These are phyloP conservation scores for Tychaedon coryphoeus DNA, from an alignment of 2,113 vertebrate genomes.

Conservation along the genomic window DNA sequence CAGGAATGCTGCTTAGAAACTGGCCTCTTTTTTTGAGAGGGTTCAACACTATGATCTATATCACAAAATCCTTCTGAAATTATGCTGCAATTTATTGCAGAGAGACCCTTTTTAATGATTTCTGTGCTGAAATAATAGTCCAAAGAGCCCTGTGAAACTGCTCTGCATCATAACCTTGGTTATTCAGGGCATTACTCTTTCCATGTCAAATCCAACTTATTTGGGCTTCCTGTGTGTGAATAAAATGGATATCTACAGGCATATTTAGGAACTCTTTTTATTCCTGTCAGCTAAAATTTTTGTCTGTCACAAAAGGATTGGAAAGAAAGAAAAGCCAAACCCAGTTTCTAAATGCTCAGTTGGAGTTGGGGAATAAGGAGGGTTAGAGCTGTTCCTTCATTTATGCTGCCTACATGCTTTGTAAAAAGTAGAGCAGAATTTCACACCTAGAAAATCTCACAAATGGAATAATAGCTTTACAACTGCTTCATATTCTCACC, in stretches of 20 bases:
- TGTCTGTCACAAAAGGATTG: not conserved
- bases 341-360: not conserved
- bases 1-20: not conserved
- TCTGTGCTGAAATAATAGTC: not conserved
- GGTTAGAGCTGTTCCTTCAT: not conserved
- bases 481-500: slow-evolving; percentile 21
- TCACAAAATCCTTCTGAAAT: not conserved
- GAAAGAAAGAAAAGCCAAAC: not conserved
- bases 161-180: not conserved
- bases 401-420: slow-evolving; percentile 14
- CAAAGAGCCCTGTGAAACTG: not conserved
- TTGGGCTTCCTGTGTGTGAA: not conserved
- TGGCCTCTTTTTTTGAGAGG: not conserved
- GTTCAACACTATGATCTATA: not conserved
- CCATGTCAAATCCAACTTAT: not conserved
- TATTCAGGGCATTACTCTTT: not conserved
- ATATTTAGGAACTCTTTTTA: not conserved
- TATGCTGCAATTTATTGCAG: not conserved
- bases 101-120: not conserved
- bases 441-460: not conserved
- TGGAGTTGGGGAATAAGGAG: not conserved
- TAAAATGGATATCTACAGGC: not conserved
- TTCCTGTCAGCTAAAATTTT: not conserved
- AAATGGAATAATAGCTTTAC: not conserved
- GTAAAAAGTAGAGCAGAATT: slow-evolving; percentile 38